phyloP scores from a whole-genome alignment of 1,140 invertebrate genomes.

The Zaprionus nigranus region DNA sequence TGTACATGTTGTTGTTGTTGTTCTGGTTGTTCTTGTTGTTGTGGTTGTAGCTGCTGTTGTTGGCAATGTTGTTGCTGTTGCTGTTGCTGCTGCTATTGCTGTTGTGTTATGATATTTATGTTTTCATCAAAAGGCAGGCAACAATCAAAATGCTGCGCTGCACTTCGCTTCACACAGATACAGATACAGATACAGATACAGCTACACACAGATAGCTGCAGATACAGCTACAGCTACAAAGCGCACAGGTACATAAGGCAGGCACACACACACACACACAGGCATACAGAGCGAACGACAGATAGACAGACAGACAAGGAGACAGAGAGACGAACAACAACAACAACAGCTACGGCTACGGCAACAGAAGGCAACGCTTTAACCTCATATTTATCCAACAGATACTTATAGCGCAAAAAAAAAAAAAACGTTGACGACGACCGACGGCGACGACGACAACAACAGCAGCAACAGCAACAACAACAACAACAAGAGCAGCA shows the following conservation, averaged over 20 bases:
- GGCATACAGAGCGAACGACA: slow-evolving; percentile 11
- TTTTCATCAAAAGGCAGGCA: slow-evolving; percentile 81
- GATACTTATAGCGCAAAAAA: slow-evolving; percentile 79
- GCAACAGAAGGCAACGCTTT: slow-evolving; percentile 77
- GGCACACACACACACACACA: slow-evolving; percentile 9
- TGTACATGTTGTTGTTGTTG: slow-evolving; percentile 21
- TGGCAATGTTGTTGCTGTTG: slow-evolving; percentile 3
- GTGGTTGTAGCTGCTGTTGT: slow-evolving; percentile 1
- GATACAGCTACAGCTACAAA: slow-evolving; percentile 35
- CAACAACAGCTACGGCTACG: slow-evolving; percentile 9
- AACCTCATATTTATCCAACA: slow-evolving; percentile 84
- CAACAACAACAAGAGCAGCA: slow-evolving; percentile 38
- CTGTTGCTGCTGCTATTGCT: slow-evolving; percentile 18
- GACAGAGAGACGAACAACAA: slow-evolving; percentile 5
- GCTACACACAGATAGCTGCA: slow-evolving; percentile 29
- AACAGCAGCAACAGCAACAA: slow-evolving; percentile 44
- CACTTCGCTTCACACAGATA: slow-evolving; percentile 61
- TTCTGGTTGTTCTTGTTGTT: slow-evolving; percentile 14
- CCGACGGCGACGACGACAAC: slow-evolving; percentile 50
- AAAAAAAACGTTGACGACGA: slow-evolving; percentile 46
- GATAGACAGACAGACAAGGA: slow-evolving; percentile 5
- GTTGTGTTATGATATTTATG: slow-evolving; percentile 73
- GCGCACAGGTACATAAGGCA: slow-evolving; percentile 53
- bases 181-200: slow-evolving; percentile 52
- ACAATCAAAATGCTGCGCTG: slow-evolving; percentile 80